Evolutionary conservation across 2,888 invertebrate genomes (phyloP).

Genomic region (Girardia tigrina): DNA sequence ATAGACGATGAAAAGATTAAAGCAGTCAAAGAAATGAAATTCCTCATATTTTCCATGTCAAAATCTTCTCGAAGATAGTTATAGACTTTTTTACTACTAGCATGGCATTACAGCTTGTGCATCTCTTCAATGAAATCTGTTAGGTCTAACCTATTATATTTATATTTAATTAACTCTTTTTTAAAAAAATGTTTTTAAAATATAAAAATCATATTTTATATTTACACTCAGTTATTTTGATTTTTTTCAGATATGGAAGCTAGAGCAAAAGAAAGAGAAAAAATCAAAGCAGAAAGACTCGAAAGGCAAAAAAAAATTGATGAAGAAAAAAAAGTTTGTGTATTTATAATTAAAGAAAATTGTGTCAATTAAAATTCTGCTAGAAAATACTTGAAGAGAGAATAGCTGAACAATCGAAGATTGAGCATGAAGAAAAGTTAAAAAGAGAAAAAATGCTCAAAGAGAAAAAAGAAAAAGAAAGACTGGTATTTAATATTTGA

Average conservation of each 20-base stretch:
- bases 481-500: not conserved
- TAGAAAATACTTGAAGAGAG: not conserved
- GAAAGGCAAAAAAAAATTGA: not conserved
- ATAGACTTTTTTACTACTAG: no score
- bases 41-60: no score
- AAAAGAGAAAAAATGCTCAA: slow-evolving; percentile 17
- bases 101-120: no score
- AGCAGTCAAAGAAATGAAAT: no score
- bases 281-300: not conserved
- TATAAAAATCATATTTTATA: no score
- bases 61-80: no score
- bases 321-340: not conserved
- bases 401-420: not conserved
- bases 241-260: not conserved
- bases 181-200: no score
- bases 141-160: no score
- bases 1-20: no score
- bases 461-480: slow-evolving; percentile 17
- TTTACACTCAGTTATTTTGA: no score
- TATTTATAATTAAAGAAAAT: not conserved
- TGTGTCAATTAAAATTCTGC: not conserved
- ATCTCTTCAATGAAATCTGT: no score
- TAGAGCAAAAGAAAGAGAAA: slow-evolving; percentile 1
- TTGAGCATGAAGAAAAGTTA: not conserved
- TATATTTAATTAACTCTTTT: no score